Base-by-base conservation (phyloP, 2,888 invertebrate species). In the Hirtodrosophila confusa region DNA sequence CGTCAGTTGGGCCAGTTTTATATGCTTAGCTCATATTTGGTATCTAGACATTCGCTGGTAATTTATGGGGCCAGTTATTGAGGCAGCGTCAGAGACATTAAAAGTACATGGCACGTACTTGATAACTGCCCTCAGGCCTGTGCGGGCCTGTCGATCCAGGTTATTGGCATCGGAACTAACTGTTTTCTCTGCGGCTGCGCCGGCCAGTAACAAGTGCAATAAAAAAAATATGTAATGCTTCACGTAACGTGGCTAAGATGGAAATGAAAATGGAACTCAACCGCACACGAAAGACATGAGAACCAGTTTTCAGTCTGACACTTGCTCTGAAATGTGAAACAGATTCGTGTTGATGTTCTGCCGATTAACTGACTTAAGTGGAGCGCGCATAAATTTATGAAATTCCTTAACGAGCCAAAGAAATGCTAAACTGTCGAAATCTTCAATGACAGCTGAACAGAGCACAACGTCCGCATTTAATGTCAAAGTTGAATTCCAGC, bases 101-200 rank as follows among this genome's bases (percentile, higher is more conserved):
- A 12, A 33, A 10, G 36, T 24, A 33, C 27, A 40, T 50, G 41
- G 27, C 63, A 68, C 63, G 56, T 56, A 57, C 35, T 33, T 12
- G 49, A 24, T 44, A 41, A 7, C 12, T 54, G 35, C 29, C 10
- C 45, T 56, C 11, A 11, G 40, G 31, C 23, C 29, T 27, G 36
- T 29, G 3, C 17, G 8, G 31, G 23, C 43, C 47, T 31, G n/a
- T 37, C 36, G 7, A 51, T 27, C 11, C 69, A 63, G 86, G 86
- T 86, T 82, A 69, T 86, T 86, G 84, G 60, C 82, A 74, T 80
- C 71, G 78, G 71, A 74, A 65, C 72, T 82, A 86, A 82, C 82
- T 84, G 80, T 83, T 85, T 70, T 66, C 70, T 51, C 63, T 62
- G 58, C 24, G 60, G n/a, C n/a, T n/a, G n/a, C n/a, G n/a, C n/a